Conservation (phyloP, 1,140 invertebrate species). For the Xylocopa sonorina region DNA sequence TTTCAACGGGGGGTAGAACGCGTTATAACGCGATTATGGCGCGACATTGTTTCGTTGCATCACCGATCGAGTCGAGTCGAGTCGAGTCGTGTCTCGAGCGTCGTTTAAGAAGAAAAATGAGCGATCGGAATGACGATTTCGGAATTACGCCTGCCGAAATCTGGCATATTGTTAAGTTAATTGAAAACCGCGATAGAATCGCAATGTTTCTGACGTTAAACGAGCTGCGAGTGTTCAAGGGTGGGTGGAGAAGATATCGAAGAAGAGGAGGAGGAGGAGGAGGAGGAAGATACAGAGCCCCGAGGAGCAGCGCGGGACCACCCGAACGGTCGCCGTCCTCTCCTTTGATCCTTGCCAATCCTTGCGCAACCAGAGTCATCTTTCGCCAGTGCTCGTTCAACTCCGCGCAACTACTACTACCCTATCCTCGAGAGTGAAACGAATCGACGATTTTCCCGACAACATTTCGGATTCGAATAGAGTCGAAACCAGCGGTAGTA, state of each 20-base stretch:
- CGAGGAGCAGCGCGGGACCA: conserved; percentile 64
- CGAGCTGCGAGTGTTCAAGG: conserved; percentile 52
- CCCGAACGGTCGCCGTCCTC: conserved; percentile 59
- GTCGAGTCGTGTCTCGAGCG: too few species aligned
- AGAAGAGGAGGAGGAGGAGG: neutral
- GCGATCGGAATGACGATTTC: conserved; percentile 67
- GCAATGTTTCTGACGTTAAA: conserved; percentile 73
- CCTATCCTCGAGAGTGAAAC: too few species aligned
- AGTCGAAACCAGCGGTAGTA: conserved; percentile 23
- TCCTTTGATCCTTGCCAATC: conserved; percentile 10
- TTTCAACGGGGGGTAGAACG: conserved; percentile 70
- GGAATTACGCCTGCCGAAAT: conserved; percentile 68
- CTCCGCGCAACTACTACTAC: too few species aligned
- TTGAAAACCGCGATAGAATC: conserved; percentile 76
- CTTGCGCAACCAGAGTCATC: conserved; percentile 7
- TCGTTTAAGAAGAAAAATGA: too few species aligned
- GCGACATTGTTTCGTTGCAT: conserved; percentile 40
- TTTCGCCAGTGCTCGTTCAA: neutral
- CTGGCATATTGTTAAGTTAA: conserved; percentile 76
- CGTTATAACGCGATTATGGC: conserved; percentile 47
- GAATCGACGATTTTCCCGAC: too few species aligned
- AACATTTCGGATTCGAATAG: conserved; percentile 8
- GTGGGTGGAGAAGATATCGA: neutral
- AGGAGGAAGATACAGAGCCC: conserved; percentile 36
- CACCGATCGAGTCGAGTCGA: conserved; percentile 17